Conservation (phyloP, 1,140 invertebrate species). For the Macrostomum lignano region DNA sequence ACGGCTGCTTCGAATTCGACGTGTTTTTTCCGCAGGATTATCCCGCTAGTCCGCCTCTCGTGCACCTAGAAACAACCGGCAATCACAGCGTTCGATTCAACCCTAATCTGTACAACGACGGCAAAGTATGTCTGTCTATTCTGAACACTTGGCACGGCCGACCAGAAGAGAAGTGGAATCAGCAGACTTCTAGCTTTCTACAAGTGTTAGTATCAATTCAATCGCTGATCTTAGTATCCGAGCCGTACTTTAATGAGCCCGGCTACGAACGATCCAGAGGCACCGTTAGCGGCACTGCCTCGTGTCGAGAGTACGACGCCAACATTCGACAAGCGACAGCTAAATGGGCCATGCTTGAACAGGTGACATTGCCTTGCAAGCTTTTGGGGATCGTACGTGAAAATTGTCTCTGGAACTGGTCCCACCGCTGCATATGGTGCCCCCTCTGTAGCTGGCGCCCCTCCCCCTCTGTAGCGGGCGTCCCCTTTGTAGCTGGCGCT, state of each 20-base stretch:
- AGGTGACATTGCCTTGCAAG: too few relatives aligned
- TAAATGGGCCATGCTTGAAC: conserved; percentile 79
- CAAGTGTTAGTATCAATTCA: conserved; percentile 79
- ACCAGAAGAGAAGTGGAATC: conserved; percentile 94
- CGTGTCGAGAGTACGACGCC: conserved; percentile 60
- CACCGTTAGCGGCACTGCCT: conserved; percentile 53
- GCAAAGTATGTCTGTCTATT: conserved; percentile 77
- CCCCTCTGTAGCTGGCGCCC: too few relatives aligned
- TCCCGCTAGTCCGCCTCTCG: conserved; percentile 34
- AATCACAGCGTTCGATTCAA: conserved; percentile 73
- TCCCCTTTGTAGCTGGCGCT: too few relatives aligned
- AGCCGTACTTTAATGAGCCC: conserved; percentile 93
- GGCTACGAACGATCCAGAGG: conserved; percentile 71
- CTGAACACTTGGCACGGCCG: conserved; percentile 87
- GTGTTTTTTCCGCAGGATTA: conserved; percentile 31
- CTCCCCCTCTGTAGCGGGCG: too few relatives aligned
- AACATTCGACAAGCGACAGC: conserved; percentile 78
- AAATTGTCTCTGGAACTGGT: too few relatives aligned
- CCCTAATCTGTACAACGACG: conserved; percentile 84
- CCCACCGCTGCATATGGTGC: too few relatives aligned
- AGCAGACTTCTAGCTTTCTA: conserved; percentile 72
- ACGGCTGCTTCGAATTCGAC: conserved; percentile 32
- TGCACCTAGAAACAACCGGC: conserved; percentile 74
- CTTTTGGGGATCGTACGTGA: too few relatives aligned
- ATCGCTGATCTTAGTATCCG: conserved; percentile 66